phyloP scores from a whole-genome alignment of 2,888 invertebrate genomes.

The Timema podura region DNA sequence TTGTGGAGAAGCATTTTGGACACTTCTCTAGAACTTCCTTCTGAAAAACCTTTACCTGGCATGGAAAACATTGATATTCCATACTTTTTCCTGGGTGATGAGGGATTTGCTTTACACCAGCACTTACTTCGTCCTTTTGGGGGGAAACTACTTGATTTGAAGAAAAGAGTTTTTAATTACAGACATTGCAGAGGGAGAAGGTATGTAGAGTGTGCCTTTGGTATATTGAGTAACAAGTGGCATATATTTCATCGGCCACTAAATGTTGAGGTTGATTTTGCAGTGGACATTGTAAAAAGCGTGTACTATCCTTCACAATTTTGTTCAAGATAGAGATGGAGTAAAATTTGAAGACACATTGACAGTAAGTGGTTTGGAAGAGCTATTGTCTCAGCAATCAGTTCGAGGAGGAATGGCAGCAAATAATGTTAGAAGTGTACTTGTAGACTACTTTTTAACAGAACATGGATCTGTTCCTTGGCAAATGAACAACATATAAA shows the following conservation, averaged over 20 bases:
- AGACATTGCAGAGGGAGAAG: slow-evolving; percentile 34
- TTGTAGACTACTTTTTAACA: too few species aligned
- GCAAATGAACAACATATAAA: too few species aligned
- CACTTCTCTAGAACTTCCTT: too few species aligned
- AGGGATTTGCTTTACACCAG: slow-evolving; percentile 27
- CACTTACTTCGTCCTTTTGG: slow-evolving; percentile 21
- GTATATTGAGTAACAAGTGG: slow-evolving; percentile 38
- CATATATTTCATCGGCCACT: slow-evolving; percentile 38
- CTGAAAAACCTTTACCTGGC: slow-evolving; percentile 3
- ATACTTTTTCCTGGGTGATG: slow-evolving; percentile 21
- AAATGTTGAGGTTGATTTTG: slow-evolving; percentile 31
- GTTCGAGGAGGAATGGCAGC: slow-evolving; percentile 22
- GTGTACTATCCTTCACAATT: slow-evolving; percentile 33
- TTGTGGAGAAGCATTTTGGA: too few species aligned
- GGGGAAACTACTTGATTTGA: slow-evolving; percentile 17
- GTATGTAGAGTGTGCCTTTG: slow-evolving; percentile 37
- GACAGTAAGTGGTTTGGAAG: slow-evolving; percentile 32
- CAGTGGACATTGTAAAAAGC: slow-evolving; percentile 34
- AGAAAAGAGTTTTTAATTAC: slow-evolving; percentile 32
- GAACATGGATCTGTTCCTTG: too few species aligned
- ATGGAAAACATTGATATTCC: slow-evolving; percentile 18
- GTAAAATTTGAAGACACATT: slow-evolving; percentile 30
- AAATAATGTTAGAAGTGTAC: too few species aligned
- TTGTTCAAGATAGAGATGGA: slow-evolving; percentile 26
- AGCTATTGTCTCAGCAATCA: slow-evolving; percentile 25